Conservation (phyloP, 2,113 vertebrate species). For the Malurus melanocephalus region DNA sequence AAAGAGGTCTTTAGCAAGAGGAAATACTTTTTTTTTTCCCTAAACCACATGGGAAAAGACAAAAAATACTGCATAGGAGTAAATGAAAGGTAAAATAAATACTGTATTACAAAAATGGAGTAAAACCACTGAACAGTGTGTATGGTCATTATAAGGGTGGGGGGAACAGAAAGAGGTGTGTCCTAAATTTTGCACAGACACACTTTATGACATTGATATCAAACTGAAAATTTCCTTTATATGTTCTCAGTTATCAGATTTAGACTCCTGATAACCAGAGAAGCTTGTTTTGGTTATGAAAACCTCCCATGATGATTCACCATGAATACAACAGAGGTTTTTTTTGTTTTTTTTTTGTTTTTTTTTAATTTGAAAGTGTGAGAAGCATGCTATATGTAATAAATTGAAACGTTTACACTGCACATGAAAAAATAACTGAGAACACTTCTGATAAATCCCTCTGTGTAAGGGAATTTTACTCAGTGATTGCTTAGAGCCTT, state of each 20-base stretch:
- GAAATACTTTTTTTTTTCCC: neutral
- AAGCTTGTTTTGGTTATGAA: neutral
- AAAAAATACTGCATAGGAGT: rapidly evolving
- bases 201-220: neutral
- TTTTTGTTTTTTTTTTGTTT: neutral
- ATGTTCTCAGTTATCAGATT: neutral
- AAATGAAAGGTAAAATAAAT: neutral
- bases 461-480: neutral
- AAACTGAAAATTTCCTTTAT: neutral
- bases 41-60: neutral
- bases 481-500: neutral
- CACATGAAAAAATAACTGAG: neutral
- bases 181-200: neutral
- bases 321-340: rapidly evolving
- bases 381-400: neutral
- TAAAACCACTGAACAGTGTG: neutral
- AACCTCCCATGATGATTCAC: neutral
- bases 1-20: neutral
- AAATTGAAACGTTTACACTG: neutral
- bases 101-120: neutral
- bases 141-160: neutral
- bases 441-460: neutral
- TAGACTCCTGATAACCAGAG: neutral
- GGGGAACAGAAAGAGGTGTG: neutral
- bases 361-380: neutral